Evolutionary conservation across 2,797 vertebrate species (phyloP).

Genomic region (Miichthys miiuy): DNA sequence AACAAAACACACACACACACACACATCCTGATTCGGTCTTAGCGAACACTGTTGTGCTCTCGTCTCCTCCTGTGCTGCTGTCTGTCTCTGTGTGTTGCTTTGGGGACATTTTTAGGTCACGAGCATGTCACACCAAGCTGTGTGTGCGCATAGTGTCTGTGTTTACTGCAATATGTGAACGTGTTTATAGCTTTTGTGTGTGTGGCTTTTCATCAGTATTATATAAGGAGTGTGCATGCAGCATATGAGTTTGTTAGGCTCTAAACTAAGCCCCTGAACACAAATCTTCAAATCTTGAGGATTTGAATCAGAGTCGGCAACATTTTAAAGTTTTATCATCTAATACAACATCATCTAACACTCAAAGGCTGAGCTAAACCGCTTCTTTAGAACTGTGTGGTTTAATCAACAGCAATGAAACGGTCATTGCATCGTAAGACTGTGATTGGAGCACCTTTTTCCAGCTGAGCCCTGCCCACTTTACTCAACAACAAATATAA

Average conservation of each 20-base stretch:
- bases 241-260: neutral
- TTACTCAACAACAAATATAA: neutral
- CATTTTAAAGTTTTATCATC: neutral
- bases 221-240: neutral
- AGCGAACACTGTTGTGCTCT: slow-evolving; percentile 8
- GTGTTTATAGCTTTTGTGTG: slow-evolving; percentile 2
- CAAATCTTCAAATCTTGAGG: neutral
- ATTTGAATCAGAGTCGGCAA: neutral
- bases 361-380: neutral
- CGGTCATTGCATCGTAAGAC: neutral
- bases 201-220: neutral
- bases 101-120: slow-evolving; percentile 75
- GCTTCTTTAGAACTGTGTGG: neutral
- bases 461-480: neutral
- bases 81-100: slow-evolving; percentile 64
- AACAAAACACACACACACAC: slow-evolving; percentile 20
- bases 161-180: slow-evolving; percentile 22
- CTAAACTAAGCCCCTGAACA: neutral
- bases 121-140: slow-evolving; percentile 51
- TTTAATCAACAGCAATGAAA: neutral
- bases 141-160: slow-evolving; percentile 16
- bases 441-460: neutral
- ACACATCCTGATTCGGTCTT: slow-evolving; percentile 26
- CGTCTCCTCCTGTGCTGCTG: slow-evolving; percentile 48
- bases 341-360: neutral